Conservation (phyloP, 2,797 vertebrate species). For the Anabacerthia variegaticeps region DNA sequence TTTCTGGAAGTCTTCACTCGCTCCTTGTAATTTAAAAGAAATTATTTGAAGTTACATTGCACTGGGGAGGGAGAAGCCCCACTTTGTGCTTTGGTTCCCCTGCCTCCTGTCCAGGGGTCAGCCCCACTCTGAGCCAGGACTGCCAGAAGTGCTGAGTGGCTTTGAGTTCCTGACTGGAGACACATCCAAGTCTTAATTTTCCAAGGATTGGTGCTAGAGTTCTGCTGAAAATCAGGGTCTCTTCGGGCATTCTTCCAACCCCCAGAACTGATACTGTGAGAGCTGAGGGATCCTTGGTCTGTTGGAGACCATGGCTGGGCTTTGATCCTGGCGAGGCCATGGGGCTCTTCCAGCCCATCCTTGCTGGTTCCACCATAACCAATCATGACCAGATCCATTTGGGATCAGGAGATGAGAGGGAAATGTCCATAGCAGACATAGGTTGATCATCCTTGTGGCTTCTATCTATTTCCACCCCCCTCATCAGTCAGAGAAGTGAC, state of each 20-base stretch:
- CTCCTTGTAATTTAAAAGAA: background rate
- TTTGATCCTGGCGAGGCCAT: background rate
- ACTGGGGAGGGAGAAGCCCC: background rate
- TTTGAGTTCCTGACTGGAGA: background rate
- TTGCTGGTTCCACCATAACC: background rate
- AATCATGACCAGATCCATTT: background rate
- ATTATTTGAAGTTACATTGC: background rate
- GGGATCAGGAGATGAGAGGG: background rate
- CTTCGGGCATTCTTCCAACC: background rate
- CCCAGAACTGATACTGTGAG: background rate
- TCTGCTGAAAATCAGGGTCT: background rate
- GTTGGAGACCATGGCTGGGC: background rate
- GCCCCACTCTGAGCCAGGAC: background rate
- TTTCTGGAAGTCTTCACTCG: background rate
- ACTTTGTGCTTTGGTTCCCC: background rate
- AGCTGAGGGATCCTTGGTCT: background rate
- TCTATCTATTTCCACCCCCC: fast-evolving
- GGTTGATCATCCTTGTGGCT: background rate
- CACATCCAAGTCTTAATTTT: background rate
- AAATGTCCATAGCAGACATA: fast-evolving
- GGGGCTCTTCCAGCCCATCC: background rate
- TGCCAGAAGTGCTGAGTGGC: background rate
- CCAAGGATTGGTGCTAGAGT: slow-evolving; percentile 36
- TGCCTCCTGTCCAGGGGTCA: background rate
- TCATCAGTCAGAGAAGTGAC: too few relatives aligned